Base-by-base conservation (phyloP, 2,797 vertebrate species). In the Betta splendens region DNA sequence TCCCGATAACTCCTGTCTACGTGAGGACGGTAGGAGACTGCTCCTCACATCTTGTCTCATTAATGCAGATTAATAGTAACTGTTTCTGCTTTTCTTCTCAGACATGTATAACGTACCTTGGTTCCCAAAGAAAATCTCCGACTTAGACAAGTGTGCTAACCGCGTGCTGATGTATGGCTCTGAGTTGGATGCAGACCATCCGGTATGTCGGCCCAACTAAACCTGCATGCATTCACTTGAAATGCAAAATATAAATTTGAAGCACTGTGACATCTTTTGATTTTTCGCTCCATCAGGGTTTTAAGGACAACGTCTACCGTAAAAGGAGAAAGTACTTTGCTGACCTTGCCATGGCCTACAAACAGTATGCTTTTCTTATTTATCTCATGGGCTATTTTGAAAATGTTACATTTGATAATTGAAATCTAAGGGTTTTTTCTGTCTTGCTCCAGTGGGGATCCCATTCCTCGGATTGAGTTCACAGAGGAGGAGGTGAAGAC, bases 41-140 rank as follows among this genome's bases (percentile, higher is more conserved):
- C 5, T 15, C 5, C 11, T 54, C 11, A 28, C n/a, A 6, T 13
- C 48, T 0, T 5, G 12, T 33, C 3, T 20, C 2, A 18, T 37
- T 28, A 7, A 9, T 38, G 11, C 1, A 2, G 11, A 45, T 43
- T 9, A 26, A 60, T 6, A 55, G 18, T 11, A 0, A 10, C 56
- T 25, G 16, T 56, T 20, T 21, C 9, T 12, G 52, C 37, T 16
- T 74, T n/a, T 9, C 72, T 83, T 75, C 47, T 57, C 81, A 98
- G 96, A 91, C 70, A 93, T 94, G 91, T 94, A 94, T 62, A 89
- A 85, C 13, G 79, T 94, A 35, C 96, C 95, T 31, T 99, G 97
- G 98, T 99, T 98, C 83, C 98, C 98, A 0, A 97, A 93, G 90
- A 98, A 95, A 91, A 96, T 98, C 72, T 94, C 96, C n/a, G 97